Conservation (phyloP, 2,113 vertebrate species). For the Morone saxatilis region DNA sequence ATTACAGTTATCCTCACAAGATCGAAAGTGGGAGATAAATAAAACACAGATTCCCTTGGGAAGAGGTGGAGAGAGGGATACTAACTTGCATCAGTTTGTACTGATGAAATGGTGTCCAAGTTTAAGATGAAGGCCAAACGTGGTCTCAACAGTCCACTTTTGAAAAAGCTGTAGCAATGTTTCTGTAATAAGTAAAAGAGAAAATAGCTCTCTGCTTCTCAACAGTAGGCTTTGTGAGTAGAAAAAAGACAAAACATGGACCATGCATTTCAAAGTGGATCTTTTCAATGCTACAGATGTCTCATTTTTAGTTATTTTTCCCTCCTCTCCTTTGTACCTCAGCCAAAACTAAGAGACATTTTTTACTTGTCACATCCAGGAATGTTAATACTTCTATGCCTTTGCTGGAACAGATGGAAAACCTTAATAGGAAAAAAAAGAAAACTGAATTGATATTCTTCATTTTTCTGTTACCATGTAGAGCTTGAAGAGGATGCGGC, state of each 20-base stretch:
- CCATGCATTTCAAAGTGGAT: constrained; percentile 31
- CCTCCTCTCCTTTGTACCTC: constrained; percentile 26
- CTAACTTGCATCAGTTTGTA: constrained; percentile 39
- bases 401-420: constrained; percentile 66
- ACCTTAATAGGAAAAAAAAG: constrained; percentile 38
- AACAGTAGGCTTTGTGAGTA: neutral
- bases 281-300: constrained; percentile 30
- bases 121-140: constrained; percentile 46
- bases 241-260: constrained; percentile 20
- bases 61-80: constrained; percentile 10
- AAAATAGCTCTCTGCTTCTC: constrained; percentile 9
- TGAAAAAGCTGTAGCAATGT: constrained; percentile 39
- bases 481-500: constrained; percentile 29
- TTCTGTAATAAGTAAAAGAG: constrained; percentile 32
- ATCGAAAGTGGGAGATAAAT: constrained; percentile 59
- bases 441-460: constrained; percentile 56
- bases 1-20: constrained; percentile 59
- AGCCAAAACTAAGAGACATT: constrained; percentile 38
- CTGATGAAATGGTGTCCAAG: constrained; percentile 42
- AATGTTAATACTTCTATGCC: constrained; percentile 58
- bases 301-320: constrained; percentile 32
- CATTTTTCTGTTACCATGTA: constrained; percentile 41
- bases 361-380: constrained; percentile 49
- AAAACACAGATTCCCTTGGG: constrained; percentile 28
- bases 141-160: constrained; percentile 40